Conservation (phyloP, 2,888 invertebrate genomes). For the Dilophus febrilis region DNA sequence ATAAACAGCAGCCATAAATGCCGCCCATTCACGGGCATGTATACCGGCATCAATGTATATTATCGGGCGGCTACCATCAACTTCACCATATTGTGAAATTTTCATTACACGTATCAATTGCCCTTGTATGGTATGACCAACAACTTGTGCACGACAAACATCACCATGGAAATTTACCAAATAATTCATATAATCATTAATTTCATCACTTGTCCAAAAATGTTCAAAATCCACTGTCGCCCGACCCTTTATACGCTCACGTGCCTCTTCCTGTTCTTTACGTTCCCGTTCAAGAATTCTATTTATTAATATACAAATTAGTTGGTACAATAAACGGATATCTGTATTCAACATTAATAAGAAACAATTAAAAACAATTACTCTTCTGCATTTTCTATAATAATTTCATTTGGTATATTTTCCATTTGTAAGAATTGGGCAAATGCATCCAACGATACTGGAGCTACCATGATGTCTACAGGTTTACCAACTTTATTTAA, state of each 20-base stretch:
- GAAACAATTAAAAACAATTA: neutral
- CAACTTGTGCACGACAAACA: slow-evolving; percentile 31
- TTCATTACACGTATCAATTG: slow-evolving; percentile 38
- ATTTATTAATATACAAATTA: no score
- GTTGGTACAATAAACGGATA: no score
- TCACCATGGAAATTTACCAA: slow-evolving; percentile 31
- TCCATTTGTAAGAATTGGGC: neutral
- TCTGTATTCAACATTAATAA: no score
- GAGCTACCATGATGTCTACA: slow-evolving; percentile 4
- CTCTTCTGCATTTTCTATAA: slow-evolving; percentile 3
- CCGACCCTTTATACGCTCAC: neutral
- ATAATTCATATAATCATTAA: slow-evolving; percentile 32
- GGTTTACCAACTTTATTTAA: neutral
- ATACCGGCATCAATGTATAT: slow-evolving; percentile 44
- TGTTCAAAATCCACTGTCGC: slow-evolving; percentile 2
- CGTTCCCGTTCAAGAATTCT: neutral
- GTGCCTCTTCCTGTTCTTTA: neutral
- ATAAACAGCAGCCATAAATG: slow-evolving; percentile 39
- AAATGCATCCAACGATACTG: neutral
- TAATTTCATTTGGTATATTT: neutral
- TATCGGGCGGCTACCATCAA: slow-evolving; percentile 33
- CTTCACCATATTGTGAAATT: slow-evolving; percentile 37
- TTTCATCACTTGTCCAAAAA: slow-evolving; percentile 23
- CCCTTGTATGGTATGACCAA: slow-evolving; percentile 39
- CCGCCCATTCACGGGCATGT: slow-evolving; percentile 49